Evolutionary conservation across 2,888 invertebrate species (phyloP), one percentile per base, ranked within the genome.

Genomic region (Drosophila cracens): DNA sequence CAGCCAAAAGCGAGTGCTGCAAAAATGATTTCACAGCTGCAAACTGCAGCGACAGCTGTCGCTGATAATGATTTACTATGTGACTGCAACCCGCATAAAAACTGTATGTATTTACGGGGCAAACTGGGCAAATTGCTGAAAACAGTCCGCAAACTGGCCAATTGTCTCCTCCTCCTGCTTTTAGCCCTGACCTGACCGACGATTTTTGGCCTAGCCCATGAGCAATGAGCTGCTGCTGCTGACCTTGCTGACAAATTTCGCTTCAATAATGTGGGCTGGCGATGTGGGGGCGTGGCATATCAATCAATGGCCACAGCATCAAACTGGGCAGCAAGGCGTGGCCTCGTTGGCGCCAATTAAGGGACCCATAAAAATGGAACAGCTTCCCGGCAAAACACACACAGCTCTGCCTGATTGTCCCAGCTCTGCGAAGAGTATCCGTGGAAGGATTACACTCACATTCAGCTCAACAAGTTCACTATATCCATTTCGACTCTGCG

Each of bases 321-420:
- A 74, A 77, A 72, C 73, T 73, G 68, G 78, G 54, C 74, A 80
- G 54, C 73, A 51, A 63, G 79, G 74, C 83, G 56, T 70, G 76
- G 79, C 60, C 76, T 74, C 74, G 65, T 72, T 81, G 86, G 71
- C 86, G 85, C 83, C 89, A 87, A 87, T 89, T 87, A 89, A 83
- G 81, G 73, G 73, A 38, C 70, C 85, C 83, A 86, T 86, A 86
- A 88, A 89, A 80, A 82, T 78, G 72, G 54, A 72, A 60, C 70
- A 76, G 66, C 58, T 62, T 68, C 54, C 46, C 64, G 53, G 53
- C 58, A 11, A 38, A 34, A 13, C 33, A 38, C 58, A 43, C 21
- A 21, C 43, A 43, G 11, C 21, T 21, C 57, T 69, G 61, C 51
- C 81, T 72, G 82, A 82, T 83, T 85, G 81, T 79, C 81, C 73